Percentiles rank a stretch among this genome's conserved stretches.
phyloP scores from a whole-genome alignment of 2,888 invertebrate genomes.

The Campaea margaritaria region DNA sequence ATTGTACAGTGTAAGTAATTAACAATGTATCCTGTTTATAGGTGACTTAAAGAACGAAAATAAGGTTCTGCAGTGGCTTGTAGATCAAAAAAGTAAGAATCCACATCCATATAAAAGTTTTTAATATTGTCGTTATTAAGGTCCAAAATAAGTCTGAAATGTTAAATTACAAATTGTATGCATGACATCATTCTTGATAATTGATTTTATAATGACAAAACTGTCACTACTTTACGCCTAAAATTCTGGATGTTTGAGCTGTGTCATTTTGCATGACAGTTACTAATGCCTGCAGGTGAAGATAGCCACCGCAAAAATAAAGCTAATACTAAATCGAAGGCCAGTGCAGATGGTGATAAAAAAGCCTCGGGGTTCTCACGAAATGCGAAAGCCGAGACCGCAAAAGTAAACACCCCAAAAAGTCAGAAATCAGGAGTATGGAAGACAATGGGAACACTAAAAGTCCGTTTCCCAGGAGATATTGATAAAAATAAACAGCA shows the following conservation, averaged over 20 bases:
- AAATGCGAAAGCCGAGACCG: conserved; percentile 52
- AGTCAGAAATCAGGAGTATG: conserved; percentile 52
- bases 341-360: conserved; percentile 82
- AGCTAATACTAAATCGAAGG: conserved; percentile 78
- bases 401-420: conserved; percentile 48
- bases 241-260: conserved; percentile 84
- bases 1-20: conserved; percentile 35
- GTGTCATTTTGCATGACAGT: conserved; percentile 86
- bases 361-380: conserved; percentile 66
- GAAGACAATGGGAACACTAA: conserved; percentile 70
- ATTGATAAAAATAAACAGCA: conserved; percentile 46
- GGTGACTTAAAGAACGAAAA: conserved; percentile 97
- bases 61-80: conserved; percentile 97
- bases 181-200: conserved; percentile 83
- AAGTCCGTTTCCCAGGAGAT: conserved; percentile 59
- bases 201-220: conserved; percentile 45
- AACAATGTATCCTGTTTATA: conserved; percentile 85
- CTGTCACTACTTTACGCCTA: conserved; percentile 72
- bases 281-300: conserved; percentile 87
- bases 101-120: conserved; percentile 80
- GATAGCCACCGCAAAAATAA: conserved; percentile 81
- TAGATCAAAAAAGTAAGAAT: conserved; percentile 98
- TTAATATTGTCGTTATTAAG: conserved; percentile 44
- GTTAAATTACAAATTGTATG: conserved; percentile 68
- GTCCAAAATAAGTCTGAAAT: conserved; percentile 54